phyloP scores from a whole-genome alignment of 2,888 invertebrate genomes.

The Agonopterix subpropinquella region DNA sequence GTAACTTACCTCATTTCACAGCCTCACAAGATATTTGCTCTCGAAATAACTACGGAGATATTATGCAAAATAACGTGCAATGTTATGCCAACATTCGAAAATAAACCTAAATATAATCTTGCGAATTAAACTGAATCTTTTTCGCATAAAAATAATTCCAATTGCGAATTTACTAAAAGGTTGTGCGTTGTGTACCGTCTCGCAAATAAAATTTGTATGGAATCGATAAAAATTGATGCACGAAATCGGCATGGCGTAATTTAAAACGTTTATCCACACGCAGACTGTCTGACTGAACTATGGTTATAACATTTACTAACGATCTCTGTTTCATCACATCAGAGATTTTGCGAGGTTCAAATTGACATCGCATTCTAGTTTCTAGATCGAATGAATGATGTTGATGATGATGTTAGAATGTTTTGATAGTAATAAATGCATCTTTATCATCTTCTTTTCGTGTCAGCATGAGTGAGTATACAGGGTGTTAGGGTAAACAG shows the following conservation, averaged over 20 bases:
- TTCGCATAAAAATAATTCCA: not conserved
- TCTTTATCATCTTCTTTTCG: no score
- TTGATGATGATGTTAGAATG: no score
- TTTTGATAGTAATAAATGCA: no score
- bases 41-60: not conserved
- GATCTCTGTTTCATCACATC: no score
- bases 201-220: conserved; percentile 2
- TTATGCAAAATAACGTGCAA: not conserved
- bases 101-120: not conserved
- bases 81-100: not conserved
- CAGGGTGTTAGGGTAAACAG: no score
- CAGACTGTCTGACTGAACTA: not conserved
- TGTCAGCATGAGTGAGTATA: no score
- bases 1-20: no score
- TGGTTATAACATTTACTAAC: no score
- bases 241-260: conserved; percentile 1
- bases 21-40: not conserved
- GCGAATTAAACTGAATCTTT: not conserved
- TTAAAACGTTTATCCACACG: not conserved
- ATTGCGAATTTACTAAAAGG: not conserved
- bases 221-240: conserved; percentile 3
- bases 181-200: not conserved
- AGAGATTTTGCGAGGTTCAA: no score
- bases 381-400: no score
- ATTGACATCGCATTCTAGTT: no score